These are phyloP conservation scores for Melanostoma scalare DNA, from an alignment of 2,888 invertebrate species.

Conservation along the genomic window DNA sequence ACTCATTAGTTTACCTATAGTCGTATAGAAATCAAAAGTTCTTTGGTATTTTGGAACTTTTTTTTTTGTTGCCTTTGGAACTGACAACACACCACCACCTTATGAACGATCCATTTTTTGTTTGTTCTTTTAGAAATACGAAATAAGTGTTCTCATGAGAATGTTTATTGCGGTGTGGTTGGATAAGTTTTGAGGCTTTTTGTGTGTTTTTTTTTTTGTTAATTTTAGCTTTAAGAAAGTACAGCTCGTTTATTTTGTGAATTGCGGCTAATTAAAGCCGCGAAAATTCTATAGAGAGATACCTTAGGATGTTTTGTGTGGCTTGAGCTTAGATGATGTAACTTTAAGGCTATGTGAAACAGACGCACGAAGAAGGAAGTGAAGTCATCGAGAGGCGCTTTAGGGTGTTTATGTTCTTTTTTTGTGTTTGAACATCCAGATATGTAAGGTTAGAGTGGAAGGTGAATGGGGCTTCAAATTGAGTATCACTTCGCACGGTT, in stretches of 20 bases:
- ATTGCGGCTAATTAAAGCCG: constrained; percentile 68
- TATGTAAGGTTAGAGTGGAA: background rate
- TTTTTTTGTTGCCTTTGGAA: constrained; percentile 31
- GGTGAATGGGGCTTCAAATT: constrained; percentile 23
- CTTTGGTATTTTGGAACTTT: constrained; percentile 15
- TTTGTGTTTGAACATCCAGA: constrained; percentile 6
- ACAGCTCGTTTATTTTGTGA: constrained; percentile 65
- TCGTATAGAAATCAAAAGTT: constrained; percentile 70
- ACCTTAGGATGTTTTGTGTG: background rate
- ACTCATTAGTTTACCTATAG: constrained; percentile 64
- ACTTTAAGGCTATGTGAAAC: constrained; percentile 23
- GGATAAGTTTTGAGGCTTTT: constrained; percentile 40
- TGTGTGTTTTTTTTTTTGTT: constrained; percentile 3
- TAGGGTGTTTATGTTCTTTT: constrained; percentile 23
- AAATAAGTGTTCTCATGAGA: constrained; percentile 57
- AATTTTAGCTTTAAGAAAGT: constrained; percentile 30
- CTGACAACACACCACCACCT: constrained; percentile 19
- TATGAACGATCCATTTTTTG: constrained; percentile 22
- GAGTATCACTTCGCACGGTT: constrained; percentile 18
- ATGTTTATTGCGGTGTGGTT: constrained; percentile 46
- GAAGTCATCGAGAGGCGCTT: constrained; percentile 32
- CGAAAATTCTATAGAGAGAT: constrained; percentile 20
- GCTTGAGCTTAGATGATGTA: constrained; percentile 55
- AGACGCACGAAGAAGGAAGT: constrained; percentile 29
- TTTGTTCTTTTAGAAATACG: constrained; percentile 31